phyloP scores from a whole-genome alignment of 2,113 vertebrate species.

The Seriola dumerili region DNA sequence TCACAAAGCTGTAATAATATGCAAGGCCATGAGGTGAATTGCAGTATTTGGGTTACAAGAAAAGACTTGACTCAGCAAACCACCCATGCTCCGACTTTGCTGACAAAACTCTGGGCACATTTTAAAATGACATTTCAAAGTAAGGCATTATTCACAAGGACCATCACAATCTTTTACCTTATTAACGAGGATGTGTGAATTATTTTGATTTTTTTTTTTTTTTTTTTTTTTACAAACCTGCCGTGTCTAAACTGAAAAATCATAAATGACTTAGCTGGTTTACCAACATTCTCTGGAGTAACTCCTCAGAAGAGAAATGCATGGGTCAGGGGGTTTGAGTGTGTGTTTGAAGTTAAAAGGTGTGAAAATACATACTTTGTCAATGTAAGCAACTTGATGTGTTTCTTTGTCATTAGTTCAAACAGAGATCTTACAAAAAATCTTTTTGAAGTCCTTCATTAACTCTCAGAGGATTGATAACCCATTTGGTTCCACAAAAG shows the following conservation, averaged over 20 bases:
- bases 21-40: conserved; percentile 20
- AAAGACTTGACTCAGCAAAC: conserved; percentile 37
- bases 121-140: conserved; percentile 7
- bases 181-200: background rate
- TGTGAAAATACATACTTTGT: background rate
- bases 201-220: background rate
- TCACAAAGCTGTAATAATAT: conserved; percentile 62
- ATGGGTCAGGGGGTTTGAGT: background rate
- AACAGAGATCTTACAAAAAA: conserved; percentile 1
- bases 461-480: background rate
- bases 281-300: background rate
- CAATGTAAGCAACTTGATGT: background rate
- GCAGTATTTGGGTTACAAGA: background rate
- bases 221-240: background rate
- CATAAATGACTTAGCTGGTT: background rate
- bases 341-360: background rate
- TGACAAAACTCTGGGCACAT: background rate
- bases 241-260: background rate
- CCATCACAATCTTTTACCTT: background rate
- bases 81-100: conserved; percentile 4
- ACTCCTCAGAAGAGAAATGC: background rate
- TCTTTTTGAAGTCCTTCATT: background rate
- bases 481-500: background rate
- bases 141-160: background rate
- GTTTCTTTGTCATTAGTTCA: background rate